These are phyloP conservation scores for Acromyrmex charruanus DNA, from an alignment of 1,140 invertebrate species.

Conservation along the genomic window DNA sequence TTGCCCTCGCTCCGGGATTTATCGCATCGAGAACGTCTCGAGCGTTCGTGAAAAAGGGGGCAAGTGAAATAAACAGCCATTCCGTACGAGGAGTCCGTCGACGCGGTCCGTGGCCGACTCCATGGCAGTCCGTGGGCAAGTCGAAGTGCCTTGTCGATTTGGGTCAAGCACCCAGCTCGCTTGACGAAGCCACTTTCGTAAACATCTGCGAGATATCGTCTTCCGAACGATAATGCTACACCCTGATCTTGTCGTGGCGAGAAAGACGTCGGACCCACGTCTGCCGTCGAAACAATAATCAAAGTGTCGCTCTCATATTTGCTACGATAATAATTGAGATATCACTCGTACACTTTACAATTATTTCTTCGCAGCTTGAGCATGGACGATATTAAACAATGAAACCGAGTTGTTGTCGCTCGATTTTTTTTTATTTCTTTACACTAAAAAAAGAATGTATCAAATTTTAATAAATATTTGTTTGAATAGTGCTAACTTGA, in stretches of 20 bases:
- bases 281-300: constrained; percentile 64
- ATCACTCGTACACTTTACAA: neutral
- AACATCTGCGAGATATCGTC: constrained; percentile 71
- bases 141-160: constrained; percentile 63
- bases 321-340: constrained; percentile 54
- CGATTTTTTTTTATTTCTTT: constrained; percentile 11
- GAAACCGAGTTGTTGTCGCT: neutral
- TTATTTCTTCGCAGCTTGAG: neutral
- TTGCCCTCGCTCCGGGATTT: constrained; percentile 38
- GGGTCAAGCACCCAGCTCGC: constrained; percentile 69
- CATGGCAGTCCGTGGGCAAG: constrained; percentile 48
- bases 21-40: constrained; percentile 59
- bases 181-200: constrained; percentile 69
- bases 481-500: too few relatives aligned
- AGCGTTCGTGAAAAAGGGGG: constrained; percentile 21
- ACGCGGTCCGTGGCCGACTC: constrained; percentile 10
- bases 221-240: constrained; percentile 63
- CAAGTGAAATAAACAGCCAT: constrained; percentile 63
- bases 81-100: constrained; percentile 17
- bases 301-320: constrained; percentile 44
- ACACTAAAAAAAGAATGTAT: too few relatives aligned
- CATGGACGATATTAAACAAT: neutral
- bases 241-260: constrained; percentile 25
- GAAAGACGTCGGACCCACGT: constrained; percentile 17
- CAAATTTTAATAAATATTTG: too few relatives aligned